These are phyloP conservation scores for Taenaris catops DNA, from an alignment of 2,888 invertebrate species.

Conservation along the genomic window DNA sequence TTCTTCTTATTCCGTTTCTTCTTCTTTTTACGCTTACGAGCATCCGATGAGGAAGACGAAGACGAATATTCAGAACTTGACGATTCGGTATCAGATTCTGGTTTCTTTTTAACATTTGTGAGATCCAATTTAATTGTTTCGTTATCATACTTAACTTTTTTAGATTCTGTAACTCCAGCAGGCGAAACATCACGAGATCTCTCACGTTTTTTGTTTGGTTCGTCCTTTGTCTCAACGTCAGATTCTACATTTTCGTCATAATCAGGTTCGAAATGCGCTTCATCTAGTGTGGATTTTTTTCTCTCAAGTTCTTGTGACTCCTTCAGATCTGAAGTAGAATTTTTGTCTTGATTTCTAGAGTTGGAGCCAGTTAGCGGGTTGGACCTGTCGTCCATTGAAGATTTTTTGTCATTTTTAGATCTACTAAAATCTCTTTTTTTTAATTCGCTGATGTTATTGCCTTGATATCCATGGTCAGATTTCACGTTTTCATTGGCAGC, in stretches of 20 bases:
- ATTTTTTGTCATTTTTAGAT: conserved; percentile 31
- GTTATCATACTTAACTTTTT: conserved; percentile 53
- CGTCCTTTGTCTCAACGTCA: conserved; percentile 82
- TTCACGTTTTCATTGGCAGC: conserved; percentile 40
- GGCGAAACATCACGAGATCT: conserved; percentile 39
- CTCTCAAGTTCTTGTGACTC: conserved; percentile 55
- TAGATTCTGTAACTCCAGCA: conserved; percentile 42
- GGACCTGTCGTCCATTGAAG: conserved; percentile 24
- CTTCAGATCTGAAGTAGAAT: conserved; percentile 78
- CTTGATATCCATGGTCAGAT: conserved; percentile 38
- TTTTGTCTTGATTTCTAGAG: conserved; percentile 21
- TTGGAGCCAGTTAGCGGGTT: conserved; percentile 7
- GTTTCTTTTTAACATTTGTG: conserved; percentile 70
- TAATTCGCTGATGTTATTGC: conserved; percentile 38
- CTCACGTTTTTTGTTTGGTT: conserved; percentile 57
- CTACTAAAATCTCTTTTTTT: conserved; percentile 41
- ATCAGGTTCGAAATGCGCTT: conserved; percentile 87
- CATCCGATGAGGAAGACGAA: conserved; percentile 70
- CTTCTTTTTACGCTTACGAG: conserved; percentile 81
- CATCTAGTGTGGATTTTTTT: conserved; percentile 85
- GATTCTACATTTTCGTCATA: conserved; percentile 83
- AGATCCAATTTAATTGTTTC: conserved; percentile 71
- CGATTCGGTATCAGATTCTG: conserved; percentile 63
- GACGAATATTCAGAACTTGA: conserved; percentile 71
- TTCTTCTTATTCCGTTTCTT: conserved; percentile 82